phyloP scores from a whole-genome alignment of 2,888 invertebrate genomes.

The Salticus scenicus region DNA sequence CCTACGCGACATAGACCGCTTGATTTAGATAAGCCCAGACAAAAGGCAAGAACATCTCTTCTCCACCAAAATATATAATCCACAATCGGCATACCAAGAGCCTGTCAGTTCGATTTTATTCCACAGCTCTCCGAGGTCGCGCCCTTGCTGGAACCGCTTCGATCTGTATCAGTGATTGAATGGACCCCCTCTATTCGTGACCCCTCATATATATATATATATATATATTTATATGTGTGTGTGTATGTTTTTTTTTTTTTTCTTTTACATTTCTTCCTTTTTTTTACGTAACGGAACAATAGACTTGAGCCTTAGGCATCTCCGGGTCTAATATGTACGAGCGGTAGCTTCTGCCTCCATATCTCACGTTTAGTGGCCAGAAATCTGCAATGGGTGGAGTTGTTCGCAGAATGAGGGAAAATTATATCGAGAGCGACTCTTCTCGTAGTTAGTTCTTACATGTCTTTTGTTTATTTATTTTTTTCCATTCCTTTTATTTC shows the following conservation, averaged over 20 bases:
- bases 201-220: slow-evolving; percentile 22
- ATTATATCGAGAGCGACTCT: slow-evolving; percentile 20
- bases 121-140: slow-evolving; percentile 51
- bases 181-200: slow-evolving; percentile 50
- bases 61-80: slow-evolving; percentile 62
- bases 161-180: slow-evolving; percentile 70
- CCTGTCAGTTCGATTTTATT: slow-evolving; percentile 69
- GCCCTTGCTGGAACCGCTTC: slow-evolving; percentile 52
- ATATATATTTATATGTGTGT: no score
- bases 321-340: slow-evolving; percentile 68
- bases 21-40: slow-evolving; percentile 62
- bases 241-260: neutral
- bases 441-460: slow-evolving; percentile 2
- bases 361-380: slow-evolving; percentile 46
- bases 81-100: slow-evolving; percentile 66
- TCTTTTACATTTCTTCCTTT: slow-evolving; percentile 37
- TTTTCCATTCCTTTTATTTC: neutral
- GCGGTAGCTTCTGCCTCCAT: slow-evolving; percentile 36
- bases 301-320: slow-evolving; percentile 48
- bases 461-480: neutral
- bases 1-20: slow-evolving; percentile 11
- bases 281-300: slow-evolving; percentile 62
- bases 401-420: slow-evolving; percentile 8
- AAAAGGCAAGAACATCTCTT: slow-evolving; percentile 37
- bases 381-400: slow-evolving; percentile 25